Evolutionary conservation across 2,797 vertebrate genomes (phyloP).

Genomic region (Sphaeramia orbicularis): DNA sequence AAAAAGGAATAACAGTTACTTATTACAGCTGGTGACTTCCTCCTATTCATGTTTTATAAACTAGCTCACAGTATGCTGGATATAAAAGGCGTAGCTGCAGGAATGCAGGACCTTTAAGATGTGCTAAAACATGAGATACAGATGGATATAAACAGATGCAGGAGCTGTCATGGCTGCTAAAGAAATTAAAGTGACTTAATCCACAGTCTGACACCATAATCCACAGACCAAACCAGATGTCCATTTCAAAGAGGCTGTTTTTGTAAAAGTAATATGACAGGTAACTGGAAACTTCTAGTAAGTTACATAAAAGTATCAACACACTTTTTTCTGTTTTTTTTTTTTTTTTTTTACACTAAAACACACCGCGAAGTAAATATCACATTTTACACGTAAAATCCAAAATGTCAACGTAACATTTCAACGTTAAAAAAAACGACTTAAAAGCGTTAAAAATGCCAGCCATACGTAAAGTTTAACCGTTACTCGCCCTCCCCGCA

Average conservation of each 20-base stretch:
- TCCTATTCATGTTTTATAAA: constrained; percentile 22
- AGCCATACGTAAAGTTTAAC: constrained; percentile 56
- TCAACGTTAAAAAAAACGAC: not conserved
- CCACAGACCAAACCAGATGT: constrained; percentile 67
- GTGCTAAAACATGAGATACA: constrained; percentile 73
- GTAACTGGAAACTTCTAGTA: constrained; percentile 62
- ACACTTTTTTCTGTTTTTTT: not conserved
- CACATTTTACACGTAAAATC: constrained; percentile 10
- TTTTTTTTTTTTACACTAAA: no score
- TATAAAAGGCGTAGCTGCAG: constrained; percentile 26
- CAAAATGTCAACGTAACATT: constrained; percentile 40
- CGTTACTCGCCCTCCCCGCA: constrained; percentile 44
- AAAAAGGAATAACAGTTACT: constrained; percentile 20
- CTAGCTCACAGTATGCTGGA: constrained; percentile 2
- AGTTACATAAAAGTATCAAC: constrained; percentile 54
- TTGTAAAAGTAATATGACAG: constrained; percentile 40
- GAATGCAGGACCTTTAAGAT: constrained; percentile 63
- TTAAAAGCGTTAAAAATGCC: not conserved
- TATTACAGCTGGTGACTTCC: not conserved
- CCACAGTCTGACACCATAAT: constrained; percentile 73
- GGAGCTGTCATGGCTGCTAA: constrained; percentile 73
- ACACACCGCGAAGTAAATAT: constrained; percentile 42
- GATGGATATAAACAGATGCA: constrained; percentile 78
- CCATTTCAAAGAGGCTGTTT: constrained; percentile 42
- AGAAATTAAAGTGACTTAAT: constrained; percentile 75